These are phyloP conservation scores for Pachycephala philippinensis DNA, from an alignment of 2,113 vertebrate genomes.

Conservation along the genomic window DNA sequence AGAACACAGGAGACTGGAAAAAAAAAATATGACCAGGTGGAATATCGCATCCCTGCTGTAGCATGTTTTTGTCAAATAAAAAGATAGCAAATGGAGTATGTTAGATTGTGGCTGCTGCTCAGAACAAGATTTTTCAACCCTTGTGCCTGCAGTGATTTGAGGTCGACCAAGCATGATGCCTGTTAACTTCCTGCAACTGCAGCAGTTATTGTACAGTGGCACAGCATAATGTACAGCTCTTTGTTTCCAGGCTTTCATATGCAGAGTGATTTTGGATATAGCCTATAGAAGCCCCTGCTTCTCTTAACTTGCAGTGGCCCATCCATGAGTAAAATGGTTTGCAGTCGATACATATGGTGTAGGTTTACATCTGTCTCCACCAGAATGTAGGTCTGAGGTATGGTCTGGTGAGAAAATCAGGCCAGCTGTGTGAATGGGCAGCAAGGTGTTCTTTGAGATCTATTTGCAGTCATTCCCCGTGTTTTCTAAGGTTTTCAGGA, in stretches of 20 bases:
- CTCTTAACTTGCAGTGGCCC: not conserved
- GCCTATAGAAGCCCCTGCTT: not conserved
- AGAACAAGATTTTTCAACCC: not conserved
- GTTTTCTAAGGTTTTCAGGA: not conserved
- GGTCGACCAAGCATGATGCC: not conserved
- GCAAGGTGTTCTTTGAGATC: not conserved
- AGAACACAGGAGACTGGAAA: not conserved
- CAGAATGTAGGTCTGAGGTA: not conserved
- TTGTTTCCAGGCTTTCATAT: not conserved
- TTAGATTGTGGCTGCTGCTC: not conserved
- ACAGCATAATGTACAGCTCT: not conserved
- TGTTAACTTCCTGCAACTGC: not conserved
- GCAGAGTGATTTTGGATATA: not conserved
- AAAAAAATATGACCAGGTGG: not conserved
- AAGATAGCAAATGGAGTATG: not conserved
- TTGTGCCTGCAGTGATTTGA: not conserved
- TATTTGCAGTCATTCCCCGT: not conserved
- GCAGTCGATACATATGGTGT: accelerated
- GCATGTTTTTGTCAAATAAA: not conserved
- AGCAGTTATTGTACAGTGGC: not conserved
- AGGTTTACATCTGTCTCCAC: not conserved
- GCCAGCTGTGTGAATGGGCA: not conserved
- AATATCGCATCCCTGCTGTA: not conserved
- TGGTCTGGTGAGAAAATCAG: not conserved
- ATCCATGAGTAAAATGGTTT: not conserved